Evolutionary conservation across 2,888 invertebrate species (phyloP).

Genomic region (Drosophila testacea): DNA sequence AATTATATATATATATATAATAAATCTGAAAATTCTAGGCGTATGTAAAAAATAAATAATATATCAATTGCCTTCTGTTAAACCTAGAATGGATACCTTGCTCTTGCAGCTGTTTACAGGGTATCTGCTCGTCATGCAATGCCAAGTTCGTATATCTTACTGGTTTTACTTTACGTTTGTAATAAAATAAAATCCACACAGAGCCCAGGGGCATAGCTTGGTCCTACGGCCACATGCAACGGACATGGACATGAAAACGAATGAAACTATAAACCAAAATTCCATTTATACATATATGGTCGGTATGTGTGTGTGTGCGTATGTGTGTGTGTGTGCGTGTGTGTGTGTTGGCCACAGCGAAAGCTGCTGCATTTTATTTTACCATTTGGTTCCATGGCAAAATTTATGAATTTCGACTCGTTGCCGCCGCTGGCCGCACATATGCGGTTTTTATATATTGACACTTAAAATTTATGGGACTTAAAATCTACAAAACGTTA

Average conservation of each 20-base stretch:
- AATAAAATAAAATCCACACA: constrained; percentile 77
- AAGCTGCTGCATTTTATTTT: constrained; percentile 73
- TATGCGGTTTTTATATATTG: constrained; percentile 81
- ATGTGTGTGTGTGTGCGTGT: constrained; percentile 20
- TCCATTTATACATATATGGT: constrained; percentile 44
- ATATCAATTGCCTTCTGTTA: neutral
- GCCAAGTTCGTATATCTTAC: neutral
- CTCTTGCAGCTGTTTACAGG: constrained; percentile 5
- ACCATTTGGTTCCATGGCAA: constrained; percentile 72
- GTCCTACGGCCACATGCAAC: constrained; percentile 50
- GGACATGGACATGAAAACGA: constrained; percentile 41
- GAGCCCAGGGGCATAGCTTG: constrained; percentile 38
- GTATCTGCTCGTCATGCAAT: constrained; percentile 1
- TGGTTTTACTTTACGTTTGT: constrained; percentile 70
- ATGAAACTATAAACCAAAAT: constrained; percentile 72
- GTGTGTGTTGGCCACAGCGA: constrained; percentile 36
- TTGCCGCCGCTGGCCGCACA: constrained; percentile 70
- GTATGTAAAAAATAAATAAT: no score
- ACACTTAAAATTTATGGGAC: constrained; percentile 79
- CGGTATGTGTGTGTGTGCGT: constrained; percentile 8
- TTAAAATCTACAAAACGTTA: constrained; percentile 78
- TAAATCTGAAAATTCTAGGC: no score
- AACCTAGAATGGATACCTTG: neutral
- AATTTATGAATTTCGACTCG: constrained; percentile 78
- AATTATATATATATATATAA: no score